Base-by-base conservation (phyloP, 2,113 vertebrate species). In the Rallus limicola region DNA sequence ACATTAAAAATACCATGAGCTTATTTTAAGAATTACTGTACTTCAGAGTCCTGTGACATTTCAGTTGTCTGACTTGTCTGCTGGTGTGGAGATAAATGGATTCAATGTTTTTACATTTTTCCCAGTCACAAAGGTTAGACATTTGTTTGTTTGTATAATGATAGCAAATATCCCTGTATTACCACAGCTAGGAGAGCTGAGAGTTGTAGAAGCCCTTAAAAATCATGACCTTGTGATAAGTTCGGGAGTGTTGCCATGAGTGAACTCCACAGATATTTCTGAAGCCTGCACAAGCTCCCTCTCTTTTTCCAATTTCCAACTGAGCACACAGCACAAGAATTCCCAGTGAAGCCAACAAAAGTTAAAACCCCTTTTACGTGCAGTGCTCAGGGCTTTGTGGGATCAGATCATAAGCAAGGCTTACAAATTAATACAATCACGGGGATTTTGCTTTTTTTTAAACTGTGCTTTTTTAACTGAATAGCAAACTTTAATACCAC, bases 341-440 rank as follows among this genome's bases (percentile, higher is more conserved):
- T 86, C 65, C 86, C 90, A 84, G 48, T 72, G 79, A 93, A 90
- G 64, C 56, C 64, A 50, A 71, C 4, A 71, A 72, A 94, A 90
- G 79, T 70, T 74, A 86, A 94, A 91, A 87, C n/a, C 50, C 40
- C 12, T 60, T 92, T 84, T 56, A 72, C 62, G 21, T 50, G 50
- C 91, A 42, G 36, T 84, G 44, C 13, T 88, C 3, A 3, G 71
- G 75, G 50, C 77, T 94, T 92, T 79, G 53, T 20, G 79, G 69
- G 36, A 93, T 91, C 83, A 96, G 68, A 83, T 34, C 68, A 74
- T 60, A 83, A 95, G 79, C 48, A 92, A 90, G 53, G 74, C 88
- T 94, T 89, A 94, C 40, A 85, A 93, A 87, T 93, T 87, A 94
- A 94, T 82, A 71, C n/a, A 93, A 88, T 84, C 81, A 64, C 33